phyloP scores from a whole-genome alignment of 2,888 invertebrate species.

The Drosophila antonietae region DNA sequence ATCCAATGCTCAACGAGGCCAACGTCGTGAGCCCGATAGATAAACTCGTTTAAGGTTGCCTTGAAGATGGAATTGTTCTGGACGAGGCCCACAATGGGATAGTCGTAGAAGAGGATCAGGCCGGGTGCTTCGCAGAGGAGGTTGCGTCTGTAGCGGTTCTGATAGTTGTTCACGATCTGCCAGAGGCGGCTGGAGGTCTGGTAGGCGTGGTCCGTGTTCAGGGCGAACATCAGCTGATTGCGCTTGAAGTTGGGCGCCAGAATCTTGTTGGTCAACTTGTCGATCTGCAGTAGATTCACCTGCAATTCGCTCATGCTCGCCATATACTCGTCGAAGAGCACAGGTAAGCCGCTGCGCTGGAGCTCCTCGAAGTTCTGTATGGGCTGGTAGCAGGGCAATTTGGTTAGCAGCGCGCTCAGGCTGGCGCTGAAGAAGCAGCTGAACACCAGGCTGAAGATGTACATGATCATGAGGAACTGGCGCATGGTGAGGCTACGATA shows the following conservation, averaged over 20 bases:
- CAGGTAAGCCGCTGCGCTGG: conserved; percentile 13
- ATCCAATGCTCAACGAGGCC: neutral
- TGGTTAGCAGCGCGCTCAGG: conserved; percentile 43
- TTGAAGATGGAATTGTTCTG: conserved; percentile 3
- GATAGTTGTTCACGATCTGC: neutral
- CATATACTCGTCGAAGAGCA: neutral
- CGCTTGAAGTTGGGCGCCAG: neutral
- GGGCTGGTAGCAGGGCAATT: neutral
- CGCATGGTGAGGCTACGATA: conserved; percentile 22
- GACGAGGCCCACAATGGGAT: neutral
- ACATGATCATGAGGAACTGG: conserved; percentile 39
- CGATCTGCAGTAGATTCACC: neutral
- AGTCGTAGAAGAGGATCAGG: conserved; percentile 1
- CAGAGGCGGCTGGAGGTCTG: neutral
- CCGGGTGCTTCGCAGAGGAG: neutral
- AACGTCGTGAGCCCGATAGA: neutral
- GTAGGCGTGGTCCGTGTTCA: conserved; percentile 7
- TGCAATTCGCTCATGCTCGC: neutral
- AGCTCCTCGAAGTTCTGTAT: conserved; percentile 32
- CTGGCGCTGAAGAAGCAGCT: conserved; percentile 48
- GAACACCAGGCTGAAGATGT: conserved; percentile 40
- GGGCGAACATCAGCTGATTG: neutral
- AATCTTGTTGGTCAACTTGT: neutral
- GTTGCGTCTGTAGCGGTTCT: neutral
- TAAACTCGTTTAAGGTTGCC: neutral